Percentiles rank a stretch among this genome's conserved stretches.
Evolutionary conservation across 1,140 invertebrate species (phyloP).

Genomic region (Sinella curviseta): DNA sequence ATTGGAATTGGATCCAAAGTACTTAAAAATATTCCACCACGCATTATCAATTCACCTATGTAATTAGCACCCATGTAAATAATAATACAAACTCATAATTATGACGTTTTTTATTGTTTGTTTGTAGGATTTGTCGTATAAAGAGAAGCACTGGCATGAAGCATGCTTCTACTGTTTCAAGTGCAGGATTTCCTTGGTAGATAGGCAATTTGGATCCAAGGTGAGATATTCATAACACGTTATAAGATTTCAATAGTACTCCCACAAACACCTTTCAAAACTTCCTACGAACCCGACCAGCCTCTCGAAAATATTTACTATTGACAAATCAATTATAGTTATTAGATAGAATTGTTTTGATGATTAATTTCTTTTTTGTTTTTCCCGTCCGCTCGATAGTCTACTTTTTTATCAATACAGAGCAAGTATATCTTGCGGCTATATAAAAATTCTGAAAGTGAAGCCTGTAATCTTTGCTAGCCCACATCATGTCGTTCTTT

Average conservation of each 20-base stretch:
- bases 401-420: neutral
- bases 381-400: neutral
- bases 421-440: neutral
- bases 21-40: conserved; percentile 47
- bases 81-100: neutral
- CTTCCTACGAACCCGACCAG: neutral
- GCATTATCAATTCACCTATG: conserved; percentile 18
- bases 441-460: neutral
- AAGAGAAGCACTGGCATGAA: conserved; percentile 99
- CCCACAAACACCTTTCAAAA: neutral
- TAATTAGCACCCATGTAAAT: neutral
- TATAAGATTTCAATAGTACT: neutral
- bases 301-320: neutral
- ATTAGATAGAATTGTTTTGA: neutral
- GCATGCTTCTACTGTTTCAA: conserved; percentile 95
- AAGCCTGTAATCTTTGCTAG: neutral
- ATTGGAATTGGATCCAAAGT: conserved; percentile 99
- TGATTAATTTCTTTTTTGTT: neutral
- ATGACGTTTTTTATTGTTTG: neutral
- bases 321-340: conserved; percentile 20
- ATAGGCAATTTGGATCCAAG: conserved; percentile 99
- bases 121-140: conserved; percentile 96
- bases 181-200: conserved; percentile 94
- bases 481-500: neutral
- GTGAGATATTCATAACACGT: conserved; percentile 33